Conservation (phyloP, 1,140 invertebrate genomes). For the Drosophila orena region DNA sequence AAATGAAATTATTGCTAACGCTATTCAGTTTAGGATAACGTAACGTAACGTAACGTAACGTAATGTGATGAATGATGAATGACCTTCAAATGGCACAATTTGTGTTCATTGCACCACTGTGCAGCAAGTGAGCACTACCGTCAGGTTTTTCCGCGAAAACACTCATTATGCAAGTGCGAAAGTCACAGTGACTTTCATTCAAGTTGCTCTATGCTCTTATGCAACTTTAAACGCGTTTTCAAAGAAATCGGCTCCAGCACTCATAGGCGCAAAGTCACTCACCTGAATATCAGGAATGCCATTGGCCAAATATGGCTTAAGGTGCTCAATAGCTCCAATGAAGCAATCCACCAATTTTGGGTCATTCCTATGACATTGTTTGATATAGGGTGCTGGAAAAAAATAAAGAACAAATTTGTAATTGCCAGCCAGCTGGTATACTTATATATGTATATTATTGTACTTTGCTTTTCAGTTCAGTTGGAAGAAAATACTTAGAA, state of each 20-base stretch:
- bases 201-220: conserved; percentile 53
- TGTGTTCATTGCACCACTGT: conserved; percentile 25
- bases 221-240: conserved; percentile 62
- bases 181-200: conserved; percentile 57
- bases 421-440: too few relatives aligned
- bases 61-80: too few relatives aligned
- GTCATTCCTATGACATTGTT: conserved; percentile 88
- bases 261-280: conserved; percentile 20
- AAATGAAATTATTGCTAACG: neutral
- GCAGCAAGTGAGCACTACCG: conserved; percentile 14
- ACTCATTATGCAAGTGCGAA: conserved; percentile 50
- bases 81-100: neutral
- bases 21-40: too few relatives aligned
- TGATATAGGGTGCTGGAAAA: conserved; percentile 89
- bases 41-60: too few relatives aligned
- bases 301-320: conserved; percentile 88
- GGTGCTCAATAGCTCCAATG: conserved; percentile 87
- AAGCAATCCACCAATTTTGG: conserved; percentile 88
- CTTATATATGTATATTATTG: too few relatives aligned
- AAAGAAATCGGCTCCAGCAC: neutral
- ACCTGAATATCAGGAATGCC: conserved; percentile 89
- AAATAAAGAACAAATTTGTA: neutral
- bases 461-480: neutral
- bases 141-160: conserved; percentile 16
- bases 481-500: conserved; percentile 26